These are phyloP conservation scores for Chaetodon trifascialis DNA, from an alignment of 2,113 vertebrate species.

Conservation along the genomic window DNA sequence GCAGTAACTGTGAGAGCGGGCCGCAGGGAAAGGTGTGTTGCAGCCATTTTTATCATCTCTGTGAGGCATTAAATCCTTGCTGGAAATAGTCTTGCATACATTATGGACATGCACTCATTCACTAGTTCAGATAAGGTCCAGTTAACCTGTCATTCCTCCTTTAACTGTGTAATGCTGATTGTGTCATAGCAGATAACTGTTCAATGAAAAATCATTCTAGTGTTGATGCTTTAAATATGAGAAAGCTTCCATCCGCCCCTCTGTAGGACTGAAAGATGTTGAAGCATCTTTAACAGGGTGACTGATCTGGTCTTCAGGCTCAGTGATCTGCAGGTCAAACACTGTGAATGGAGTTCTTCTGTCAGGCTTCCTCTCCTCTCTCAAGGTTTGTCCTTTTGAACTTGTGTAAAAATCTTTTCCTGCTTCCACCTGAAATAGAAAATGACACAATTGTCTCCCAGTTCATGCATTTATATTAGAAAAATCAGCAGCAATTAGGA, in stretches of 20 bases:
- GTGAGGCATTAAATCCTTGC: not conserved
- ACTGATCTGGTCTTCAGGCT: slow-evolving; percentile 51
- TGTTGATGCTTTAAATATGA: slow-evolving; percentile 66
- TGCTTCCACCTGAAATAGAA: slow-evolving; percentile 58
- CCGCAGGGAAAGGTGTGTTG: not conserved
- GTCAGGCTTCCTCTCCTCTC: slow-evolving; percentile 30
- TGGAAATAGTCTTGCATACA: too few relatives aligned
- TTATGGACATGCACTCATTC: not conserved
- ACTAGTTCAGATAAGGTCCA: not conserved
- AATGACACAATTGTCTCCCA: not conserved
- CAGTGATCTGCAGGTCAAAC: slow-evolving; percentile 72
- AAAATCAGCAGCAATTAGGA: not conserved
- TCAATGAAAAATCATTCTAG: not conserved
- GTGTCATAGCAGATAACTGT: not conserved
- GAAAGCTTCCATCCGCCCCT: slow-evolving; percentile 42
- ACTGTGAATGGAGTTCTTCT: slow-evolving; percentile 29
- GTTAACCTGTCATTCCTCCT: not conserved
- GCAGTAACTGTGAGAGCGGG: not conserved
- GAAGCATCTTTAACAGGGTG: slow-evolving; percentile 17
- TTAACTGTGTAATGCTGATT: not conserved
- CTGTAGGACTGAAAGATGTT: slow-evolving; percentile 25
- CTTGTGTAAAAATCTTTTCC: slow-evolving; percentile 1
- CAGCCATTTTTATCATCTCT: not conserved
- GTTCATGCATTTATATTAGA: not conserved
- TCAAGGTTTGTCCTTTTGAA: slow-evolving; percentile 2